Base-by-base conservation (phyloP, 2,113 vertebrate species). In the Chamaea fasciata region DNA sequence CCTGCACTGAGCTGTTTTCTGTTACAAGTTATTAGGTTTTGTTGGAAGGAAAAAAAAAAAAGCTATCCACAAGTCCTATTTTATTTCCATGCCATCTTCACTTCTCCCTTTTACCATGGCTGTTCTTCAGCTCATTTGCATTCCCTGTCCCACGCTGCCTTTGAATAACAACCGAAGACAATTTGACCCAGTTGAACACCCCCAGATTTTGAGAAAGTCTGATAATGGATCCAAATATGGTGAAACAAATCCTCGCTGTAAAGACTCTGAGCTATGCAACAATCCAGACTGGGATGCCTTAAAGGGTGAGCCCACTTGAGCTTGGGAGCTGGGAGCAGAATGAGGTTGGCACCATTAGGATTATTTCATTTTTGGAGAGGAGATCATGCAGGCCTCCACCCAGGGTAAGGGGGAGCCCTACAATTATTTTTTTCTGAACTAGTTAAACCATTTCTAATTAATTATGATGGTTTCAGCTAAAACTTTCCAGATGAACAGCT, bases 371-470 rank as follows among this genome's bases (percentile, higher is more conserved):
- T 94, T 63, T 53, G 49, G 90, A 75, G 44, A 80, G 47, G 26
- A 83, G 87, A 89, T 78, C 64, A 74, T 13, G 6, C 21, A 85
- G 31, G 15, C 60, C 69, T 62, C 80, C 78, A 86, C 39, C 33
- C 83, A 75, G 55, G 46, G 23, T 50, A 56, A 56, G 20, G 9
- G 30, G 55, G 22, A 70, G 18, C 23, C 49, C 35, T 65, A 86
- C 30, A 83, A 41, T 49, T 75, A 35, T 41, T 14, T 59, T 90
- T 92, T 92, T 92, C 73, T 78, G 18, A 90, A 92, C 41, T 71
- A 55, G 47, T 95, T 78, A 91, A 95, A 95, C 73, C 90, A 96
- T 92, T 73, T 84, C 87, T 92, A 94, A 93, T 95, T 94, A 96
- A 96, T 96, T 97, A 60, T 53, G 59, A 90, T 89, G 85, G 85